Evolutionary conservation across 2,113 vertebrate species (phyloP).

Genomic region (Potamarius usumacintae): DNA sequence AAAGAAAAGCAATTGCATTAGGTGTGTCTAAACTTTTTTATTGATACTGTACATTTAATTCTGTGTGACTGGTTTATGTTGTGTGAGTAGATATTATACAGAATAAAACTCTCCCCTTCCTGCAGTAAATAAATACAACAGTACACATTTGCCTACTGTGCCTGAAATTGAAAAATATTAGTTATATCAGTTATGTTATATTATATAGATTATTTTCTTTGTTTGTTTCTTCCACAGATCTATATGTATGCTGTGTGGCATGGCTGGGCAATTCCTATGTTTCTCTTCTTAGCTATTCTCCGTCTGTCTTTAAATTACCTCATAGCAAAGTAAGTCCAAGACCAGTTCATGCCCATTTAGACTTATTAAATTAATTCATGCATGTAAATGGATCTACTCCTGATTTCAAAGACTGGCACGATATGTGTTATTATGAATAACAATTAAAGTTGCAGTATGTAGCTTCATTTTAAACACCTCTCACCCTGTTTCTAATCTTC

Average conservation of each 20-base stretch:
- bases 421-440: background rate
- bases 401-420: background rate
- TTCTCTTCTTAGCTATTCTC: conserved; percentile 94
- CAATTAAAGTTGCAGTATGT: background rate
- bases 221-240: conserved; percentile 71
- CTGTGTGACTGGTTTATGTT: background rate
- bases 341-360: background rate
- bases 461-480: background rate
- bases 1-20: too few species aligned
- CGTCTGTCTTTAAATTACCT: conserved; percentile 97
- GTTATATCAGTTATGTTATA: background rate
- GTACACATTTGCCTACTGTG: background rate
- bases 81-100: background rate
- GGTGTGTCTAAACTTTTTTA: too few species aligned
- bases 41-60: background rate
- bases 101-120: background rate
- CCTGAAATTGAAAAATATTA: background rate
- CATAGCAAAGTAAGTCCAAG: conserved; percentile 85
- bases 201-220: background rate
- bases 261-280: conserved; percentile 96
- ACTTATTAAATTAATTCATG: background rate
- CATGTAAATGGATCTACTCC: background rate
- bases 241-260: conserved; percentile 98
- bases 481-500: background rate
- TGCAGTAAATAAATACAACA: background rate